Evolutionary conservation across 37 sponge, comb jelly and placozoan genomes (phyloP).

Genomic region (Eunapius fragilis): DNA sequence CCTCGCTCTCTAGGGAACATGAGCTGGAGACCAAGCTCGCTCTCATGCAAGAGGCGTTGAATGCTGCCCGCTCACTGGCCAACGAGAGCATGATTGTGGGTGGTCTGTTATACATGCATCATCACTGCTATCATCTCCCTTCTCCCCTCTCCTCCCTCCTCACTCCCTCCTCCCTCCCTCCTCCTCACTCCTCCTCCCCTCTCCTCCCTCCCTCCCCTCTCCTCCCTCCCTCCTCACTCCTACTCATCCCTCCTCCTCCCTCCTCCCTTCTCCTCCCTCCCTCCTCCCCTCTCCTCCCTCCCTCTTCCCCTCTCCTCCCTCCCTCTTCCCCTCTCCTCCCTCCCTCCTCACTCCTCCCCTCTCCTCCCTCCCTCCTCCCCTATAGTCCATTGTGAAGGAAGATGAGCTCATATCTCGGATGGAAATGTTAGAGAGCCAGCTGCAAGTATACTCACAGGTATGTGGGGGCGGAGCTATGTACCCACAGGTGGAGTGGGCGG

Average conservation of each 20-base stretch:
- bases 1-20: constrained; percentile 61
- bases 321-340: background rate
- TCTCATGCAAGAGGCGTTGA: constrained; percentile 71
- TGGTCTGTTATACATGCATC: background rate
- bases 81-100: constrained; percentile 72
- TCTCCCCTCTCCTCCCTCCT: background rate
- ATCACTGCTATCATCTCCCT: background rate
- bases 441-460: constrained; percentile 85
- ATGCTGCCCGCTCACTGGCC: constrained; percentile 46
- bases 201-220: background rate
- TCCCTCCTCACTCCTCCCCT: background rate
- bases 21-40: constrained; percentile 81
- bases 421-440: constrained; percentile 94
- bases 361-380: background rate
- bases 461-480: no score
- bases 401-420: constrained; percentile 94
- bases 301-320: background rate
- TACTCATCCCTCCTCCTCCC: background rate
- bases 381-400: constrained; percentile 82
- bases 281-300: background rate
- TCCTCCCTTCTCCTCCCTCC: background rate
- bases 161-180: background rate
- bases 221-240: background rate
- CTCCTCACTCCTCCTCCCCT: background rate
- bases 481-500: no score